Conservation (phyloP, 2,797 vertebrate genomes). For the Bovichtus variegatus region DNA sequence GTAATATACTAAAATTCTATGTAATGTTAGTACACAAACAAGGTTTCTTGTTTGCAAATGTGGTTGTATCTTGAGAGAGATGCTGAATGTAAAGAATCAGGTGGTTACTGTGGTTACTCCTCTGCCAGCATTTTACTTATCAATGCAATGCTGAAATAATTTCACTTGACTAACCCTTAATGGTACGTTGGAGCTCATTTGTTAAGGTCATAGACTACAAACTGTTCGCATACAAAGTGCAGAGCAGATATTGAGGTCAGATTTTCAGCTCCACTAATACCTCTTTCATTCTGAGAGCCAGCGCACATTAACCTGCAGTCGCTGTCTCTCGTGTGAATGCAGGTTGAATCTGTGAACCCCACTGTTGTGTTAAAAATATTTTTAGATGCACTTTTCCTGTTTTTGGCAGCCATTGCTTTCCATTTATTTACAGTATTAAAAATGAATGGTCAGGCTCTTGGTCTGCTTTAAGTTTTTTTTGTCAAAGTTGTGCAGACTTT, state of each 20-base stretch:
- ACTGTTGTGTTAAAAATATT: background rate
- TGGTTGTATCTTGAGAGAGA: background rate
- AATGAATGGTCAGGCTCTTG: background rate
- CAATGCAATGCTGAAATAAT: slow-evolving; percentile 32
- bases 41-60: background rate
- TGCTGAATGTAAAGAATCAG: background rate
- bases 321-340: no score
- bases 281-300: slow-evolving; percentile 16
- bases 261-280: slow-evolving; percentile 63
- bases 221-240: slow-evolving; percentile 8
- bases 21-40: background rate
- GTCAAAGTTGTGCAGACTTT: no score
- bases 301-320: background rate
- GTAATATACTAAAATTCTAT: background rate
- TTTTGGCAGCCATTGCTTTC: background rate
- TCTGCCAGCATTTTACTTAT: background rate
- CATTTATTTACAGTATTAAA: background rate
- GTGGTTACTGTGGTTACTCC: background rate
- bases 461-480: no score
- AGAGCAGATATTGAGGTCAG: slow-evolving; percentile 53
- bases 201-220: slow-evolving; percentile 25
- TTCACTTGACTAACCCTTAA: slow-evolving; percentile 25
- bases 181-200: slow-evolving; percentile 17
- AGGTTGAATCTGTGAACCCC: background rate
- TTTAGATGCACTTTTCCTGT: background rate